Conservation (phyloP, 2,888 invertebrate species). For the Xylocampa areola region DNA sequence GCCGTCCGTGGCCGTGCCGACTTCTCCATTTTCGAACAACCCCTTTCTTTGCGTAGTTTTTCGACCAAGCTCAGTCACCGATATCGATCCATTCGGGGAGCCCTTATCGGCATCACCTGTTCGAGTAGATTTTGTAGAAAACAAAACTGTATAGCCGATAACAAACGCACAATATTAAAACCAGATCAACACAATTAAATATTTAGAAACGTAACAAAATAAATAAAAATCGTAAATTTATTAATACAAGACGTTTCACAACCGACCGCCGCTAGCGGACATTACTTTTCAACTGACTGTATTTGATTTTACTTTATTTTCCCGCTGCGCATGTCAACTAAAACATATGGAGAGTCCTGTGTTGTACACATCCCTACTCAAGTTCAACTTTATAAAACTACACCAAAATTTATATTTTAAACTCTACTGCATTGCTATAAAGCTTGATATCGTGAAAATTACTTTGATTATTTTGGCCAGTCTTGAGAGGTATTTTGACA, state of each 20-base stretch:
- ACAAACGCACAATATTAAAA: conserved; percentile 66
- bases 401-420: neutral
- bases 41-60: conserved; percentile 70
- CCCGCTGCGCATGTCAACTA: conserved; percentile 60
- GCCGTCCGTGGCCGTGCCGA: conserved; percentile 86
- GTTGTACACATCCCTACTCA: conserved; percentile 7
- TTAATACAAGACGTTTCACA: conserved; percentile 66
- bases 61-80: conserved; percentile 78
- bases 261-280: conserved; percentile 73
- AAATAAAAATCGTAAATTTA: conserved; percentile 84
- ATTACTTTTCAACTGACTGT: conserved; percentile 82
- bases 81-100: conserved; percentile 88
- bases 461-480: neutral
- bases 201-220: conserved; percentile 79
- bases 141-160: conserved; percentile 61
- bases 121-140: conserved; percentile 65
- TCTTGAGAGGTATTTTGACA: too few species aligned
- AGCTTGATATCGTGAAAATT: conserved; percentile 8
- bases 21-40: conserved; percentile 84
- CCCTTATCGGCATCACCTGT: conserved; percentile 84
- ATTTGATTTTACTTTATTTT: conserved; percentile 65
- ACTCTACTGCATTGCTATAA: neutral
- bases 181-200: conserved; percentile 74
- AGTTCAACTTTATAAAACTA: conserved; percentile 18
- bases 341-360: conserved; percentile 31